Base-by-base conservation (phyloP, 2,888 invertebrate species). In the Netelia melanura region DNA sequence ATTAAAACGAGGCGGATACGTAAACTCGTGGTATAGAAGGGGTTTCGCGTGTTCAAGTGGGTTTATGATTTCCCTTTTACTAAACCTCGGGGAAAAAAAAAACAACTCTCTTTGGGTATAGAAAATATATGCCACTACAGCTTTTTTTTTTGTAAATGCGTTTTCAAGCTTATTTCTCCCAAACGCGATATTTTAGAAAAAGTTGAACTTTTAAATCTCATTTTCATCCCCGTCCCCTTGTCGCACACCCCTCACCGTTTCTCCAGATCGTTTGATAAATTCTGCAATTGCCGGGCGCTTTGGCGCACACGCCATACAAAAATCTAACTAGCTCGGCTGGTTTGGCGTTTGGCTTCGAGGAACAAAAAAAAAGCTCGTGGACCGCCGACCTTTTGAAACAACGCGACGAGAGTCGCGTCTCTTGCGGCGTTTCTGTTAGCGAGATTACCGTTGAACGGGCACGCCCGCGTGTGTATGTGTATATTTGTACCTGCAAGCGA, bases 321-420 rank as follows among this genome's bases (percentile, higher is more conserved):
- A 81, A 74, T 56, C 25, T 58, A 65, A 77, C 74, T 48, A 65
- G 65, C 68, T 75, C 58, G 17, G 56, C 48, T 65, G 78, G 81
- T 74, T 44, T 71, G 76, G 65, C 30, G 62, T 76, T 52, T 76
- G 56, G 54, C 67, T 80, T 62, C 76, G 72, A 77, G 80, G 67
- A 72, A 74, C 9, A 21, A 58, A 58, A 58, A 17, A 56, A 81
- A 77, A 76, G 76, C 85, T 83, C 80, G 77, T 62, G 71, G 75
- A 79, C 85, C 71, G 82, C 85, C 79, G 86, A 82, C 86, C 84
- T 84, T 85, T 86, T 82, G 80, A 86, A 86, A 85, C 79, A 85
- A 85, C 85, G 79, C 86, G 81, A 76, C 71, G 78, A 79, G 85
- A 84, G 30, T 30, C 82, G 82, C 62, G 85, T 84, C 78, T 76